These are phyloP conservation scores for Laticauda colubrina DNA, from an alignment of 2,113 vertebrate genomes.

Conservation along the genomic window DNA sequence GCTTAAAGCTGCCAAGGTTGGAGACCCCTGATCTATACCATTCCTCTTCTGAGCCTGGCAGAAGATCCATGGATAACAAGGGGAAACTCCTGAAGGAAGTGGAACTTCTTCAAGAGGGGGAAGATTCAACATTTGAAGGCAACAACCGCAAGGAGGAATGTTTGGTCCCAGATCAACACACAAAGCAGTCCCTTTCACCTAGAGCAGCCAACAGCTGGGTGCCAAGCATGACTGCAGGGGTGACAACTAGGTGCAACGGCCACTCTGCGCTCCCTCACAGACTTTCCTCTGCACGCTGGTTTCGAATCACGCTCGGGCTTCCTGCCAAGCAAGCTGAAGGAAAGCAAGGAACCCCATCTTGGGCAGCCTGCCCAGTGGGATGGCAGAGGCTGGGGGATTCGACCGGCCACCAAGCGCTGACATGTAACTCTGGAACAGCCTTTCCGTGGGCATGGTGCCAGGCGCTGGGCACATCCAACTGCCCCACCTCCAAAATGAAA, in stretches of 20 bases:
- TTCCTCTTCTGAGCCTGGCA: background rate
- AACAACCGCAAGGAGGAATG: background rate
- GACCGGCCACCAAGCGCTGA: background rate
- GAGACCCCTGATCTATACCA: background rate
- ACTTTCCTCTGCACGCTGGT: background rate
- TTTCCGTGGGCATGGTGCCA: background rate
- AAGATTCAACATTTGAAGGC: background rate
- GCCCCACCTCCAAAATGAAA: background rate
- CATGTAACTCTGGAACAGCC: background rate
- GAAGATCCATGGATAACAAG: background rate
- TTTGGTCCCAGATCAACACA: background rate
- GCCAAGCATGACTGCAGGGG: background rate
- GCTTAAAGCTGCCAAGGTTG: too few species aligned
- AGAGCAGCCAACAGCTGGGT: background rate
- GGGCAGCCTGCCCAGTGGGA: background rate
- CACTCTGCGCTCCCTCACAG: conserved; percentile 5
- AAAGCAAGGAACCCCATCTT: background rate
- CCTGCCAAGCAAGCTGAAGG: background rate
- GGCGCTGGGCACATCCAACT: background rate
- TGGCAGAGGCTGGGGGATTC: background rate
- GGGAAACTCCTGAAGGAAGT: background rate
- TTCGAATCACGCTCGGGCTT: conserved; percentile 48
- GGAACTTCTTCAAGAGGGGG: background rate
- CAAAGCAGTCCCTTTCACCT: too few species aligned
- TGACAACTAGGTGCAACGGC: background rate